phyloP scores from a whole-genome alignment of 2,888 invertebrate genomes.

The Diabrotica balteata region DNA sequence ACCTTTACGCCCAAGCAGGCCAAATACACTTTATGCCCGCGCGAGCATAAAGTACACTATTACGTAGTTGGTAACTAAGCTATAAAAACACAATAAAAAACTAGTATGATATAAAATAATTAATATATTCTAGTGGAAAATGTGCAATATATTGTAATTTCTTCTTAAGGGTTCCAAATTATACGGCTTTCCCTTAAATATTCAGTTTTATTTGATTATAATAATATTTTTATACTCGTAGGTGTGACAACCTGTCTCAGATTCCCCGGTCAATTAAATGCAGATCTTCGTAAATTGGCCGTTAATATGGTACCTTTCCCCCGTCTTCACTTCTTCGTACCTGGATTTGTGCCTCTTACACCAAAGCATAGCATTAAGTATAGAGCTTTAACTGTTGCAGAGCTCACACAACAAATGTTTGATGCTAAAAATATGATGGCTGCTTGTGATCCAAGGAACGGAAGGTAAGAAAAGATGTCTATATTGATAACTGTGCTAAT shows the following conservation, averaged over 20 bases:
- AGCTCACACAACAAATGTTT: constrained; percentile 81
- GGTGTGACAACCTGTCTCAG: constrained; percentile 85
- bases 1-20: no score
- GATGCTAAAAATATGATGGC: constrained; percentile 83
- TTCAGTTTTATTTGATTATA: background rate
- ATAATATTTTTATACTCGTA: constrained; percentile 68
- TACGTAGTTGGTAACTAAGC: no score
- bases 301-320: constrained; percentile 99
- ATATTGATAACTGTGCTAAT: no score
- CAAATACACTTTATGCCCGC: no score
- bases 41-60: no score
- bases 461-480: constrained; percentile 61
- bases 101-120: no score
- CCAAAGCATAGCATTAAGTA: constrained; percentile 85
- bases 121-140: no score
- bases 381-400: constrained; percentile 74
- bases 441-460: constrained; percentile 76
- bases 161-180: no score
- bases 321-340: constrained; percentile 94
- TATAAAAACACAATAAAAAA: no score
- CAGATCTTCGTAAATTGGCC: constrained; percentile 88
- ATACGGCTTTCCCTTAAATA: no score
- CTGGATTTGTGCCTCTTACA: constrained; percentile 93
- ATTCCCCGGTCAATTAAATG: constrained; percentile 93
- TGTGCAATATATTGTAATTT: no score